Evolutionary conservation across 2,113 vertebrate species (phyloP), one percentile per base, ranked within the genome.

Genomic region (Calyptommatus sinebrachiatus): DNA sequence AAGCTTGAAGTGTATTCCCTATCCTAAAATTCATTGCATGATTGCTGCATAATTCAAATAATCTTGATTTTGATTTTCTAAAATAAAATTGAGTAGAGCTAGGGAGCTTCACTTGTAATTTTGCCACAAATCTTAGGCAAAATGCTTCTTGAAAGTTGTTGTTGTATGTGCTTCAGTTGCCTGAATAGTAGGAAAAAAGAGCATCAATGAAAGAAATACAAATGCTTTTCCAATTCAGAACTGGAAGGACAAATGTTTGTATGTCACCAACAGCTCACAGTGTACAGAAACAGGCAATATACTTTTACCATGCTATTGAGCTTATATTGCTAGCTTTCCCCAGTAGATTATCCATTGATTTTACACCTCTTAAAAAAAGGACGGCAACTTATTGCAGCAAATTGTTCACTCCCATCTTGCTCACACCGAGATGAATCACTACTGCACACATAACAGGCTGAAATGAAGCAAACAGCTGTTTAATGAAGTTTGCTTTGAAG

Each of bases 401-500:
- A 90, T 80, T 71, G 7, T 70, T 11, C 74, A 70, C 41, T 24
- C 68, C 29, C 48, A 78, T 9, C 8, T 83, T 72, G n/a, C 71
- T 29, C 8, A 73, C 68, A 60, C 66, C 77, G 46, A 88, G 73
- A 85, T 86, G 77, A 78, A 84, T 70, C 31, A 81, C 28, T 71
- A 10, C 41, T 57, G 26, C 70, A 61, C 26, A 29, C 53, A 68
- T 74, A 68, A 26, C 18, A 77, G 75, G 62, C 78, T 62, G 53
- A 89, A 90, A 82, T 62, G 31, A 86, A 89, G 74, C 3, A 82
- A 88, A 70, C 67, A 87, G 76, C 50, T 87, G 48, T 86, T 82
- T 84, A 86, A 87, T 84, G 81, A 88, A 71, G 26, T 61, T 89
- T 83, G 28, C 71, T 82, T 84, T 86, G 66, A 26, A 85, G 66